Evolutionary conservation across 1,140 invertebrate genomes (phyloP).

Genomic region (Rhopalosiphum maidis): DNA sequence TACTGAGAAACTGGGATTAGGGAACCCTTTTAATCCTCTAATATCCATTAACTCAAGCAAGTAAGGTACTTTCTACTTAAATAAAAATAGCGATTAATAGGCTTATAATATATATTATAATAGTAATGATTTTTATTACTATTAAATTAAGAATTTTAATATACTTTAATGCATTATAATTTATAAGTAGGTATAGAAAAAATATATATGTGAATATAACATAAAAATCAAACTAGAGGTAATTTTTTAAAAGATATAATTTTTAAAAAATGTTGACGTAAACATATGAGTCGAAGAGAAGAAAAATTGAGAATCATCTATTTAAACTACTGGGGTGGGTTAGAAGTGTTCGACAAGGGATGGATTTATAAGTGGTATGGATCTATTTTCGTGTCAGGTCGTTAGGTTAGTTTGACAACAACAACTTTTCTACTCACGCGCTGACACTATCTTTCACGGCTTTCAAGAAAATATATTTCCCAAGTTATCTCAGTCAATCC

Average conservation of each 20-base stretch:
- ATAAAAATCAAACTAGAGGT: background rate
- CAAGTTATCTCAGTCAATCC: background rate
- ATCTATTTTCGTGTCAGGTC: conserved; percentile 18
- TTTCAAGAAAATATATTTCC: conserved; percentile 12
- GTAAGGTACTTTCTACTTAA: background rate
- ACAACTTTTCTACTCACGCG: conserved; percentile 9
- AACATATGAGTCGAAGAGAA: background rate
- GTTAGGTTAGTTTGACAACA: conserved; percentile 38
- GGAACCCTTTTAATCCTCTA: background rate
- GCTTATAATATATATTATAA: background rate
- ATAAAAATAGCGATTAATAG: background rate
- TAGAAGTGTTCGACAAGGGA: conserved; percentile 17
- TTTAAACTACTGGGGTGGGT: background rate
- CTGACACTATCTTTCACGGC: background rate
- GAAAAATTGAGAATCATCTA: conserved; percentile 37
- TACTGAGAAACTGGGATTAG: background rate
- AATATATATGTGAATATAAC: background rate
- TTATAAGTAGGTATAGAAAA: background rate
- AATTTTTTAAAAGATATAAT: background rate
- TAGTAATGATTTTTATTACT: background rate
- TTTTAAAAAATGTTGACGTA: conserved; percentile 9
- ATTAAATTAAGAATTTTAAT: background rate
- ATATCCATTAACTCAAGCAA: background rate
- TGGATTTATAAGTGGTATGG: conserved; percentile 27
- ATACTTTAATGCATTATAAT: background rate